These are phyloP conservation scores for Catharus bicknelli DNA, from an alignment of 2,113 vertebrate genomes.

Conservation along the genomic window DNA sequence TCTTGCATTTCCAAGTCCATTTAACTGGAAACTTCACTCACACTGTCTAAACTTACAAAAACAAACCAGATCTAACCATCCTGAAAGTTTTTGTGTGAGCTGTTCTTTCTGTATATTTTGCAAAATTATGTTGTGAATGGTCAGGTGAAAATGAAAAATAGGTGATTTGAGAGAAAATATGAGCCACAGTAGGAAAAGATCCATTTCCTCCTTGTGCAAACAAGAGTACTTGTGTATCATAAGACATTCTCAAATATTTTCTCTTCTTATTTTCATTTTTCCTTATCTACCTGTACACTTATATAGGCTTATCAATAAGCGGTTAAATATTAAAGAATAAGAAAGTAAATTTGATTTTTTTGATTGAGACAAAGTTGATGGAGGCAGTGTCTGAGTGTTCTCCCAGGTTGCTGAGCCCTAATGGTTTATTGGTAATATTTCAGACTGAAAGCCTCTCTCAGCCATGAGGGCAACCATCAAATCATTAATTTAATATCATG, in stretches of 20 bases:
- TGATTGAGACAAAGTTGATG: not conserved
- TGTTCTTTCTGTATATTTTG: not conserved
- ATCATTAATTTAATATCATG: not conserved
- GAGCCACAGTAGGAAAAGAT: not conserved
- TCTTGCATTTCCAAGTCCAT: not conserved
- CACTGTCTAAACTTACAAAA: not conserved
- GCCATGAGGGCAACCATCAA: not conserved
- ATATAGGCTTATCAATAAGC: not conserved
- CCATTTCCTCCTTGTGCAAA: not conserved
- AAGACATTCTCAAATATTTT: slow-evolving; percentile 22
- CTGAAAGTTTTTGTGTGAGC: not conserved
- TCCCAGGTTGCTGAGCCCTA: accelerated
- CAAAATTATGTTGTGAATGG: not conserved
- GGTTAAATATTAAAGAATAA: not conserved
- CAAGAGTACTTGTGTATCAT: not conserved
- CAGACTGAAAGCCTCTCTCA: not conserved
- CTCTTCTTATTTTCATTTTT: not conserved
- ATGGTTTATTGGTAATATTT: not conserved
- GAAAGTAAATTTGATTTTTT: slow-evolving; percentile 13
- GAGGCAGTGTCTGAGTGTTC: not conserved
- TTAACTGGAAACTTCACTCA: not conserved
- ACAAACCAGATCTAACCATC: not conserved
- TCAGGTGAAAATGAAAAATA: not conserved
- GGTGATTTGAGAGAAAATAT: not conserved
- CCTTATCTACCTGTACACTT: not conserved